Percentiles rank a stretch among this genome's conserved stretches.
Evolutionary conservation across 2,797 vertebrate genomes (phyloP).

Genomic region (Chaetophractus vellerosus): DNA sequence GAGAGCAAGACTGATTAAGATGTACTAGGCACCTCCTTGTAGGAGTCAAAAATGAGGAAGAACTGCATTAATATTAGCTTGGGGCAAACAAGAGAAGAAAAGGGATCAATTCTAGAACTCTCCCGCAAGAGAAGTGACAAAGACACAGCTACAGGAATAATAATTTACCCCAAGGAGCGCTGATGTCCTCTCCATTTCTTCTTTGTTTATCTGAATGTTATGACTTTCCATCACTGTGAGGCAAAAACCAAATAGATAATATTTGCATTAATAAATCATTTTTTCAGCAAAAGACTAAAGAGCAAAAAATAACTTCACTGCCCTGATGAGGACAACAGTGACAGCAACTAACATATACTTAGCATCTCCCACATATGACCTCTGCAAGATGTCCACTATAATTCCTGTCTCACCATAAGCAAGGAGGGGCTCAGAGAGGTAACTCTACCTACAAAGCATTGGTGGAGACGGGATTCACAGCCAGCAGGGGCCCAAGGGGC

Average conservation of each 20-base stretch:
- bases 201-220: constrained; percentile 93
- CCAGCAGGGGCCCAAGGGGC: background rate
- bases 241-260: constrained; percentile 73
- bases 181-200: constrained; percentile 93
- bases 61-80: background rate
- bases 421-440: background rate
- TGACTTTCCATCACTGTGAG: constrained; percentile 95
- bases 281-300: background rate
- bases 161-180: constrained; percentile 93
- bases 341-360: background rate
- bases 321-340: background rate
- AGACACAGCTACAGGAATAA: background rate
- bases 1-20: too few relatives aligned
- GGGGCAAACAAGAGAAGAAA: background rate
- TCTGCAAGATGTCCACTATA: rapidly evolving
- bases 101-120: background rate
- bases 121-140: background rate
- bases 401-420: background rate
- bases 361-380: background rate
- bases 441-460: background rate
- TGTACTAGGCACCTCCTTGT: too few relatives aligned
- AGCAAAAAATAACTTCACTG: background rate
- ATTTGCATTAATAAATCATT: background rate
- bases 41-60: background rate
- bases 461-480: background rate